Evolutionary conservation across 1,140 invertebrate species (phyloP).

Genomic region (Anthonomus grandis): DNA sequence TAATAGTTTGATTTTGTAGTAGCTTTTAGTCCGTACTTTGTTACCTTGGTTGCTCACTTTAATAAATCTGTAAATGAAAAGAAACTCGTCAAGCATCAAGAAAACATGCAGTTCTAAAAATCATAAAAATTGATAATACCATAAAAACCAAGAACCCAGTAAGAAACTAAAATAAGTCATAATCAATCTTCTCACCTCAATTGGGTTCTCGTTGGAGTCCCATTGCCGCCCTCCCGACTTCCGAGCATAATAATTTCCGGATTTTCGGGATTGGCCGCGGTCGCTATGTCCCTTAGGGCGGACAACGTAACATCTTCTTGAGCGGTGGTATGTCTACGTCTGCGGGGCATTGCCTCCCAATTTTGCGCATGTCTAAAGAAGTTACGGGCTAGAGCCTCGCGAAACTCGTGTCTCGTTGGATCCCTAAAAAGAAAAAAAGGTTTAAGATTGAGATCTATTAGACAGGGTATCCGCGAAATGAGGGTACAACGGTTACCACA

Average conservation of each 20-base stretch:
- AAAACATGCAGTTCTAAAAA: too few species aligned
- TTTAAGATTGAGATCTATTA: too few species aligned
- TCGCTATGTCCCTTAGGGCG: conserved; percentile 10
- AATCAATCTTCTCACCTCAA: conserved; percentile 15
- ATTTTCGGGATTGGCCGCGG: conserved; percentile 19
- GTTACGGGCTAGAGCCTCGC: not conserved
- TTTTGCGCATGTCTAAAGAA: conserved; percentile 13
- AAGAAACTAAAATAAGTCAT: too few species aligned
- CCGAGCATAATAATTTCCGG: conserved; percentile 17
- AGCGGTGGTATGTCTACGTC: conserved; percentile 1
- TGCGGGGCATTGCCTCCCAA: conserved; percentile 5
- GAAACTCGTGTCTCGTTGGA: conserved; percentile 1
- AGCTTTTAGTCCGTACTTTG: conserved; percentile 27
- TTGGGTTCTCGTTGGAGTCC: conserved; percentile 12
- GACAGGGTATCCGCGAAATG: too few species aligned
- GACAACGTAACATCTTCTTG: conserved; percentile 12
- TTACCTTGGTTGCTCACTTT: conserved; percentile 24
- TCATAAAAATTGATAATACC: too few species aligned
- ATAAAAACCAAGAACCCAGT: too few species aligned
- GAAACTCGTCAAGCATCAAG: too few species aligned
- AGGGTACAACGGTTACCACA: too few species aligned
- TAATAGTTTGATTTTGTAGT: conserved; percentile 77
- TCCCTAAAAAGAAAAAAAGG: conserved; percentile 13
- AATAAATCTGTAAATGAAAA: conserved; percentile 13
- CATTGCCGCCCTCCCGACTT: conserved; percentile 12